Base-by-base conservation (phyloP, 1,140 invertebrate species). In the Leucophenga varia region DNA sequence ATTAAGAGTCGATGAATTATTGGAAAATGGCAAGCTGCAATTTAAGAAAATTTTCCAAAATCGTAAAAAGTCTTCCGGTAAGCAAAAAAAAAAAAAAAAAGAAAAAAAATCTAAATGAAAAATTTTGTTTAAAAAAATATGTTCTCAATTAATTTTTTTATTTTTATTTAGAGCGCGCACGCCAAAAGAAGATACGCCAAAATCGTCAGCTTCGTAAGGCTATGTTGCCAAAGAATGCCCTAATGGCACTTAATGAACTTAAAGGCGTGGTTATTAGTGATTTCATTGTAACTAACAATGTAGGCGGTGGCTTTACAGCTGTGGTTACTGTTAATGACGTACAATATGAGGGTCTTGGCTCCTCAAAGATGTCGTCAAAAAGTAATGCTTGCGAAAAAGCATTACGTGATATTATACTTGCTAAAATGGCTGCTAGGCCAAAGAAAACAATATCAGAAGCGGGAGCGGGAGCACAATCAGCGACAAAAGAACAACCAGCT, bases 161-260 rank as follows among this genome's bases (percentile, higher is more conserved):
- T 1, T 6, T 21, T 25, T 34, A 30, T 37, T 1, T 14, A 73
- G 70, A 73, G 34, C 56, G 67, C 19, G 58, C 71, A 8, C 75
- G 72, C 21, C 80, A 81, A 54, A 83, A 84, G 42, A 81, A 84
- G 7, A 77, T 83, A 42, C 80, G 86, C 1, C 80, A 86, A 75
- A 88, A 89, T 68, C 82, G 84, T 52, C 79, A 80, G 46, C 64
- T 88, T 30, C 79, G 85, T 20, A 83, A 83, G 20, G 80, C 86
- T 14, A 76, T 88, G 35, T 80, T 86, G 32, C 88, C 88, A 8
- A 93, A 92, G 73, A 93, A 91, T 68, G 88, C 90, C 4, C 79
- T 92, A 20, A 91, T 91, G 86, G 86, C 90, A 46, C 79, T 93
- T 9, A 90, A 93, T 75, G 90, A 93, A 77, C 82, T 92, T 54